A percentile compares a stretch with the other conserved stretches of the same genome.
phyloP scores from a whole-genome alignment of 2,797 vertebrate genomes.

The Anableps anableps region DNA sequence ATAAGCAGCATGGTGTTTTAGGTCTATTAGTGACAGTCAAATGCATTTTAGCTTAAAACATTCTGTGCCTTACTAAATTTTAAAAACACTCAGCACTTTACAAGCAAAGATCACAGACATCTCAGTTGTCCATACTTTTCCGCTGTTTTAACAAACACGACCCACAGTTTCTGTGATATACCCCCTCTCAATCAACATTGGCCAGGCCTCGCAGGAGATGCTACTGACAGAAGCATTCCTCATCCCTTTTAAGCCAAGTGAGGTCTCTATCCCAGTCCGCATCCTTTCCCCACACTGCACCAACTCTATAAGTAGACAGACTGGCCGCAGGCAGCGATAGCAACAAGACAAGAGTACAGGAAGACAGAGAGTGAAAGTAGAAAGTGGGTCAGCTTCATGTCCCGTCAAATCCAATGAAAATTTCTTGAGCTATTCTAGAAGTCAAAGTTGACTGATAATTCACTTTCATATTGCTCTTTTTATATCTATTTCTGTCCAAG shows the following conservation, averaged over 20 bases:
- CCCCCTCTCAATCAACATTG: conserved; percentile 38
- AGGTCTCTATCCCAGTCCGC: conserved; percentile 32
- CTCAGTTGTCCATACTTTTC: conserved; percentile 28
- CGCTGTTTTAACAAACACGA: conserved; percentile 49
- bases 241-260: conserved; percentile 35
- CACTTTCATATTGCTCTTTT: conserved; percentile 37
- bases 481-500: conserved; percentile 52
- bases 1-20: not conserved
- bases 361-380: conserved; percentile 36
- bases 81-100: conserved; percentile 2
- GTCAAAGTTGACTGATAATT: conserved; percentile 63
- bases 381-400: conserved; percentile 70
- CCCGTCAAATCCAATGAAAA: conserved; percentile 63
- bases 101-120: conserved; percentile 24
- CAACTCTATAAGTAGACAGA: conserved; percentile 55
- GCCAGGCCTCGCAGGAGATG: conserved; percentile 49
- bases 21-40: not conserved
- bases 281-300: conserved; percentile 25
- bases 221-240: conserved; percentile 54
- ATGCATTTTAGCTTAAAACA: not conserved
- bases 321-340: conserved; percentile 55
- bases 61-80: not conserved
- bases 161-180: conserved; percentile 35
- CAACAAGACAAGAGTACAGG: conserved; percentile 51
- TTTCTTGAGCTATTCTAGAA: conserved; percentile 49